phyloP scores from a whole-genome alignment of 2,113 vertebrate species.

The Podocnemis expansa region DNA sequence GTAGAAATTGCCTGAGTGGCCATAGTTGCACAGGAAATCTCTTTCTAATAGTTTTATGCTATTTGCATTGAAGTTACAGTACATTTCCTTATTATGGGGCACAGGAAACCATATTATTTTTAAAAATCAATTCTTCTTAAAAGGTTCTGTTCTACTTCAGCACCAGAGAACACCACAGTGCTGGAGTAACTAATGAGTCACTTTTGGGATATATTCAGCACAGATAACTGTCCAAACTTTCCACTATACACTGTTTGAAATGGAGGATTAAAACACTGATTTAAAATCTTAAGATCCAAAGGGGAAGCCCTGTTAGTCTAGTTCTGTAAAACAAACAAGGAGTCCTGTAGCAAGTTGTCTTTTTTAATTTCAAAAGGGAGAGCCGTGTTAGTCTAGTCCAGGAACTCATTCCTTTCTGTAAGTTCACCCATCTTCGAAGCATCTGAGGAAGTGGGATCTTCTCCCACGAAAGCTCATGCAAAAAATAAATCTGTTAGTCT shows the following conservation, averaged over 20 bases:
- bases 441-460: too few relatives aligned
- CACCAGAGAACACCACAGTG: neutral
- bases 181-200: neutral
- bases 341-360: too few relatives aligned
- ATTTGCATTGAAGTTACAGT: slow-evolving; percentile 33
- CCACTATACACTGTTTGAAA: neutral
- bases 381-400: too few relatives aligned
- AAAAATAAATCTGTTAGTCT: too few relatives aligned
- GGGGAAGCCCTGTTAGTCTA: too few relatives aligned
- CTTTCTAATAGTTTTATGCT: slow-evolving; percentile 49
- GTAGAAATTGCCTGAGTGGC: neutral
- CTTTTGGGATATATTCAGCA: neutral
- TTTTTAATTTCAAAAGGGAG: too few relatives aligned
- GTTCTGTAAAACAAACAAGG: too few relatives aligned
- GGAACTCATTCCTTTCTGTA: too few relatives aligned
- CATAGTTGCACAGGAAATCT: slow-evolving; percentile 19
- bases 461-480: too few relatives aligned
- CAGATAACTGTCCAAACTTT: neutral
- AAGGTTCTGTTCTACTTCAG: slow-evolving; percentile 21
- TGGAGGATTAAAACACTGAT: neutral
- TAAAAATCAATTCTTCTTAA: slow-evolving; percentile 28
- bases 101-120: slow-evolving; percentile 33
- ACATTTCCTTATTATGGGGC: slow-evolving; percentile 26
- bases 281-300: neutral
- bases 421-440: too few relatives aligned